phyloP scores from a whole-genome alignment of 2,113 vertebrate genomes.

The Callipepla squamata region DNA sequence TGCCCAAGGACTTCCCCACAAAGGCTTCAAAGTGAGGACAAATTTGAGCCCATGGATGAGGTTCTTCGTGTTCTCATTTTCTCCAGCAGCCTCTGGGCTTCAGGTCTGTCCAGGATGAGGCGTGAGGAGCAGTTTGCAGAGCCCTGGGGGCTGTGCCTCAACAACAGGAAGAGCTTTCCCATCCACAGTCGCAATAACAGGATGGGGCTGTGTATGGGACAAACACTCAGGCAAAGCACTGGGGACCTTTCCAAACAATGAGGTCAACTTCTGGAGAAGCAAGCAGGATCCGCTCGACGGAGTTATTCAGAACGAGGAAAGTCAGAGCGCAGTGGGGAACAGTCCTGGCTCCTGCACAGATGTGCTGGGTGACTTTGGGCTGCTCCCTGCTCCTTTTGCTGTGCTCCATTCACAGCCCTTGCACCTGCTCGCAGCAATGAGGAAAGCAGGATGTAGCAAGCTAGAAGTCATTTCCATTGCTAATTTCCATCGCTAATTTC shows the following conservation, averaged over 20 bases:
- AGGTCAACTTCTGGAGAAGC: neutral
- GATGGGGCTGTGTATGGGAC: neutral
- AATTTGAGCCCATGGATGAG: neutral
- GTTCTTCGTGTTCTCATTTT: fast-evolving
- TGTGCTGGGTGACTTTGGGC: neutral
- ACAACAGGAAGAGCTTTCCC: neutral
- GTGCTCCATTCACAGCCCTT: neutral
- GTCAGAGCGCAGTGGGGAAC: neutral
- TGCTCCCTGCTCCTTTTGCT: neutral
- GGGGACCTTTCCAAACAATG: neutral
- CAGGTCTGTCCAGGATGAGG: neutral
- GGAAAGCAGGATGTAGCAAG: neutral
- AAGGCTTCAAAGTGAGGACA: neutral
- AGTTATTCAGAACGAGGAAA: neutral
- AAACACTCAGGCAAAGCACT: neutral
- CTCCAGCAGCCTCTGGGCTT: neutral
- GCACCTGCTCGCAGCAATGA: neutral
- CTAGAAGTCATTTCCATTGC: constrained; percentile 13
- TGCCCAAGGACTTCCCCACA: no score
- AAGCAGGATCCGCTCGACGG: neutral
- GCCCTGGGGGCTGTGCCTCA: neutral
- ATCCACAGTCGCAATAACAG: neutral
- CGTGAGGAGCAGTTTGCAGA: neutral
- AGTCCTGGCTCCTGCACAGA: neutral
- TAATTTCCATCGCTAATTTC: constrained; percentile 48